Evolutionary conservation across 2,113 vertebrate genomes (phyloP).

Genomic region (human): GRCh38 chr3:141960501-141961000

Average conservation of each 20-base stretch:
- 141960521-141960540: neutral
- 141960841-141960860: slow-evolving; percentile 31
- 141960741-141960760: neutral
- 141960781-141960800: neutral
- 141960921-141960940: neutral
- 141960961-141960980: neutral
- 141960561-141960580: neutral
- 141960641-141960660: no score
- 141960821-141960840: neutral
- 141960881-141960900: neutral
- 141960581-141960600: neutral
- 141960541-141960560: neutral
- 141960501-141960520: neutral
- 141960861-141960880: neutral
- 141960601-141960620: neutral
- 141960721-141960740: slow-evolving; percentile 3
- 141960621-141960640: neutral
- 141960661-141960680: neutral
- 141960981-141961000: neutral
- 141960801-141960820: neutral
- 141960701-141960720: neutral
- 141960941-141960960: neutral
- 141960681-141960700: neutral
- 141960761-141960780: neutral
- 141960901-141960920: neutral